Conservation (phyloP, 2,113 vertebrate species). For the Colossoma macropomum region DNA sequence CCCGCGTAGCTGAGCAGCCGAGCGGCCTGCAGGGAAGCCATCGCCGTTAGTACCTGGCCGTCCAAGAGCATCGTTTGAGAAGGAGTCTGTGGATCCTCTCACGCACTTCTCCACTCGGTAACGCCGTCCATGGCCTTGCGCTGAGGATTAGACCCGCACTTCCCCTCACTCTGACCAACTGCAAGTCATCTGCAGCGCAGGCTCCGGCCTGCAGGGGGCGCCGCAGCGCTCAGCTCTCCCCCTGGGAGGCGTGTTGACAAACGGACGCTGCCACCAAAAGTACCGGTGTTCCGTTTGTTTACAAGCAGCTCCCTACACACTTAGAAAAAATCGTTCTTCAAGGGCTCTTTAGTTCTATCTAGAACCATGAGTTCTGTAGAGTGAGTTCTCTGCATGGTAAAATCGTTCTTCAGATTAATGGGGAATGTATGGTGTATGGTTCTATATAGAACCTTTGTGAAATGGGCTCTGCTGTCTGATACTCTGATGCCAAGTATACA, state of each 20-base stretch:
- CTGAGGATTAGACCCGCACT: constrained; percentile 13
- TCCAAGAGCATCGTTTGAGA: constrained; percentile 42
- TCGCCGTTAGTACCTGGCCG: constrained; percentile 27
- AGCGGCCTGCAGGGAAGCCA: background rate
- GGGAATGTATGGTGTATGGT: too few species aligned
- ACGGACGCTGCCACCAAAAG: background rate
- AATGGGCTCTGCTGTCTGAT: too few species aligned
- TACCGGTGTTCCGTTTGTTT: background rate
- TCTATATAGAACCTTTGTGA: too few species aligned
- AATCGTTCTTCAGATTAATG: too few species aligned
- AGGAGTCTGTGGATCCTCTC: background rate
- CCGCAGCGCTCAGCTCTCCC: background rate
- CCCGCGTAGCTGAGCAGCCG: too few species aligned
- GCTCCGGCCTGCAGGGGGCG: background rate
- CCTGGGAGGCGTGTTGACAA: background rate
- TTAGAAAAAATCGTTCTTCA: too few species aligned
- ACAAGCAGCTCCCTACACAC: too few species aligned
- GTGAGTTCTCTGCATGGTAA: too few species aligned
- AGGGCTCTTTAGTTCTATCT: too few species aligned
- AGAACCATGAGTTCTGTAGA: too few species aligned
- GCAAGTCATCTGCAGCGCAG: background rate
- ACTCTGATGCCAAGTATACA: too few species aligned
- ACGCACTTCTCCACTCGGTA: background rate
- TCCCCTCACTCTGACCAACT: constrained; percentile 20
- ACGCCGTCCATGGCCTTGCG: constrained; percentile 1